These are phyloP conservation scores for Micromussa lordhowensis DNA, from an alignment of 92 coral and sea anemone species.

Conservation along the genomic window DNA sequence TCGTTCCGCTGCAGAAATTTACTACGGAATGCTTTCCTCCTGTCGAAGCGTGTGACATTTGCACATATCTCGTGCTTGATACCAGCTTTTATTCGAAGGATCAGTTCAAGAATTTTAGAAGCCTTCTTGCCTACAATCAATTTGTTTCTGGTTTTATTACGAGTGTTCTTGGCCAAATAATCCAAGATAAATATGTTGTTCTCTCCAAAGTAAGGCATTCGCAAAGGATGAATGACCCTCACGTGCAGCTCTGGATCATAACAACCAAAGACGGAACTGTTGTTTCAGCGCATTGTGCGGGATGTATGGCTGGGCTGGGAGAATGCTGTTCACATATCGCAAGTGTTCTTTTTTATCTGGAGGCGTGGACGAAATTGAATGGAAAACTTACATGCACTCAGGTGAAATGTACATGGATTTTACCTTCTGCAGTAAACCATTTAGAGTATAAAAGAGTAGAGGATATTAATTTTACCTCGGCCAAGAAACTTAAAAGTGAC, in stretches of 20 bases:
- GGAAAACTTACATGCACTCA: slow-evolving; percentile 41
- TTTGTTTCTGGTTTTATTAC: no score
- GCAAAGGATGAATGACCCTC: slow-evolving; percentile 60
- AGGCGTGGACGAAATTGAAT: slow-evolving; percentile 53
- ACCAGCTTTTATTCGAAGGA: no score
- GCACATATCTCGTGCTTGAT: no score
- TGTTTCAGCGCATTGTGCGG: slow-evolving; percentile 25
- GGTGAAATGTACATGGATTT: slow-evolving; percentile 42
- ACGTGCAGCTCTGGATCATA: slow-evolving; percentile 44
- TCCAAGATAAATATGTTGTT: no score
- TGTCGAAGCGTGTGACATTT: slow-evolving; percentile 43
- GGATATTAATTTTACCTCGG: slow-evolving; percentile 62
- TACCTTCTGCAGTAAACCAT: slow-evolving; percentile 21
- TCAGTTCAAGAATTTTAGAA: no score
- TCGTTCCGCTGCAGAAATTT: not conserved
- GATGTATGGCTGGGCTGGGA: slow-evolving; percentile 45
- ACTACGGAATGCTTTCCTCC: slow-evolving; percentile 50
- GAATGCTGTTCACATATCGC: slow-evolving; percentile 71
- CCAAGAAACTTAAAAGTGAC: slow-evolving; percentile 47
- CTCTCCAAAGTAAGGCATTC: slow-evolving; percentile 31
- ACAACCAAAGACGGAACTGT: slow-evolving; percentile 19
- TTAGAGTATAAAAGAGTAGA: slow-evolving; percentile 47
- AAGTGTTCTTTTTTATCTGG: slow-evolving; percentile 60
- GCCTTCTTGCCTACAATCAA: no score
- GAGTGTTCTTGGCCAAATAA: no score